phyloP scores from a whole-genome alignment of 2,113 vertebrate genomes.

The Mirza zaza region DNA sequence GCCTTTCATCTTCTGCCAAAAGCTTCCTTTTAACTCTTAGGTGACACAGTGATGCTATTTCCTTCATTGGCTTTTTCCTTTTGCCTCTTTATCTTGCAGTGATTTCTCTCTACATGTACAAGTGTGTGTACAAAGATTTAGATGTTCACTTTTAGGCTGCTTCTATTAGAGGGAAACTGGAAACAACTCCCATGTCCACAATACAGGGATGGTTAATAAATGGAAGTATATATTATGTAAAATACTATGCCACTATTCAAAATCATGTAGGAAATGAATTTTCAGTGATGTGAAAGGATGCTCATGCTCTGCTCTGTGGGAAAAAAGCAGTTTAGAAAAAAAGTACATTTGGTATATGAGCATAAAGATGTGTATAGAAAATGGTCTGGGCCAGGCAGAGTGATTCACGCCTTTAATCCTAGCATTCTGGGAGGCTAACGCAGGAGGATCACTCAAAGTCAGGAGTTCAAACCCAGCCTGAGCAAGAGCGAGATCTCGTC shows the following conservation, averaged over 20 bases:
- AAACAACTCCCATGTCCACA: not conserved
- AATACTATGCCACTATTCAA: not conserved
- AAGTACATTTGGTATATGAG: not conserved
- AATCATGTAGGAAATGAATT: not conserved
- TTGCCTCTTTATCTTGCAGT: not conserved
- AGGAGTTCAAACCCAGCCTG: too few species aligned
- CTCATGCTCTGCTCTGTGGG: not conserved
- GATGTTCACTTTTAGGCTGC: not conserved
- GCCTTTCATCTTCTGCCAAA: not conserved
- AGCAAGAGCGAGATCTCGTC: too few species aligned
- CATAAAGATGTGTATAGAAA: not conserved
- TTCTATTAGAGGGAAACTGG: not conserved
- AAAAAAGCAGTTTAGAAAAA: not conserved
- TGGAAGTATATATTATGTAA: not conserved
- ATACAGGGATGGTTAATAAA: not conserved
- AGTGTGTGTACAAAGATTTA: not conserved
- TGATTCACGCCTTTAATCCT: too few species aligned
- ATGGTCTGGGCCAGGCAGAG: not conserved
- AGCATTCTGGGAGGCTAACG: too few species aligned
- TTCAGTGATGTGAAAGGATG: not conserved
- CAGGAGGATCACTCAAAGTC: too few species aligned
- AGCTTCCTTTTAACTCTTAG: not conserved
- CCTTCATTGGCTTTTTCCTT: constrained; percentile 23
- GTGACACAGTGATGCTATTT: not conserved
- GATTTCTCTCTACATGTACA: not conserved